Percentiles rank a stretch among this genome's conserved stretches.
phyloP scores from a whole-genome alignment of 2,797 vertebrate genomes.

The Pelobates cultripes region DNA sequence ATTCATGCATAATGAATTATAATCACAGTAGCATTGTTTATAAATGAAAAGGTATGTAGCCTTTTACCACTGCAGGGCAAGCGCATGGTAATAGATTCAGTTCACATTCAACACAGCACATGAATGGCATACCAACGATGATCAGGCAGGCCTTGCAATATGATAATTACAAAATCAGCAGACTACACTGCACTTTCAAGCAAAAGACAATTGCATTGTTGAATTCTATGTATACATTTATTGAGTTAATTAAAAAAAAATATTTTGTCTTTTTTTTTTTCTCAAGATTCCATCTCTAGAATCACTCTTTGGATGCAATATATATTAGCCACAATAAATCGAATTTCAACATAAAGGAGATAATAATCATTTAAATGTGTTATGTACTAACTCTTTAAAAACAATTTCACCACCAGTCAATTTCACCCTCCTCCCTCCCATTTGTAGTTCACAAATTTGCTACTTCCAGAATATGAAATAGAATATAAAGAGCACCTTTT shows the following conservation, averaged over 20 bases:
- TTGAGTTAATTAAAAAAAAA: neutral
- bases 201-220: neutral
- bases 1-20: conserved; percentile 41
- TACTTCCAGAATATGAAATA: no score
- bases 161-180: conserved; percentile 3
- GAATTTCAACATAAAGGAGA: no score
- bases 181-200: neutral
- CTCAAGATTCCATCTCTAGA: no score
- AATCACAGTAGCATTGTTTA: conserved; percentile 34
- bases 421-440: no score
- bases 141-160: conserved; percentile 33
- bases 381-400: no score
- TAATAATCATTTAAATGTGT: no score
- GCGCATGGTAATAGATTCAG: conserved; percentile 20
- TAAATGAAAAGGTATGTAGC: conserved; percentile 21
- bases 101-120: conserved; percentile 11
- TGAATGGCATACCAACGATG: conserved; percentile 13
- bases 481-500: no score
- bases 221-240: conserved; percentile 5
- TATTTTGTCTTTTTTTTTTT: no score
- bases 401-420: no score
- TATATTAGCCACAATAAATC: no score
- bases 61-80: conserved; percentile 13
- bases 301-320: no score
- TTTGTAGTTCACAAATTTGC: no score